A percentile compares a stretch with the other conserved stretches of the same genome.
Conservation (phyloP, 1,140 invertebrate species). For the Drosophila eugracilis region DNA sequence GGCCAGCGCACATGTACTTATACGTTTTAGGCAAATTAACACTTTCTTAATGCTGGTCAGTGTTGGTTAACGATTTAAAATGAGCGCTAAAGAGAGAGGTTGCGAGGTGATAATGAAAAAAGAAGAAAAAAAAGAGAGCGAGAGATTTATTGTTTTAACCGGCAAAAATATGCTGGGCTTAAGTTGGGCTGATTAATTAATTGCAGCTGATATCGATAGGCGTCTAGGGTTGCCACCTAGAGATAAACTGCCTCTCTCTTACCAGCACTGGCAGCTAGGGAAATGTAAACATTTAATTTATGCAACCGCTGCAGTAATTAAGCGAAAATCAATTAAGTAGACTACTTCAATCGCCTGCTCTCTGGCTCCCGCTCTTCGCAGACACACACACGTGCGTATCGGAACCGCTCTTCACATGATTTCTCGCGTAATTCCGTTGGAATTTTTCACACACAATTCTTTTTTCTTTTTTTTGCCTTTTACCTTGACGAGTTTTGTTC, state of each 20-base stretch:
- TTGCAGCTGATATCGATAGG: constrained; percentile 11
- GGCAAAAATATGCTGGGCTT: constrained; percentile 17
- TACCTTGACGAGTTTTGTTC: constrained; percentile 77
- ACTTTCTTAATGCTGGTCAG: constrained; percentile 51
- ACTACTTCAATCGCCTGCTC: constrained; percentile 11
- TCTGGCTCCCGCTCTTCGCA: background rate
- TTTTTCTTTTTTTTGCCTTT: constrained; percentile 54
- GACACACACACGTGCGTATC: constrained; percentile 37
- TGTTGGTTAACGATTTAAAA: constrained; percentile 32
- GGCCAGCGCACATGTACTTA: constrained; percentile 30
- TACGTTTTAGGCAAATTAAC: constrained; percentile 70
- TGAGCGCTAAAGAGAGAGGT: constrained; percentile 5
- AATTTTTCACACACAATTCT: constrained; percentile 68
- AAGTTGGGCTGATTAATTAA: constrained; percentile 12
- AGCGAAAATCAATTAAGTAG: constrained; percentile 47
- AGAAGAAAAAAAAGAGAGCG: background rate
- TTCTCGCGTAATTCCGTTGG: constrained; percentile 77
- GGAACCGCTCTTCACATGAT: constrained; percentile 34
- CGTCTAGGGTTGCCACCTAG: constrained; percentile 52
- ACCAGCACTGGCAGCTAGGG: constrained; percentile 49
- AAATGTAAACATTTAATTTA: constrained; percentile 78
- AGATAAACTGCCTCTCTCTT: constrained; percentile 11
- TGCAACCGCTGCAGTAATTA: constrained; percentile 54
- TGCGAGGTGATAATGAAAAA: background rate
- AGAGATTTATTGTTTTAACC: constrained; percentile 27